Percentiles rank a stretch among this genome's conserved stretches.
Evolutionary conservation across 2,113 vertebrate genomes (phyloP).

Genomic region (Choloepus hoffmanni): DNA sequence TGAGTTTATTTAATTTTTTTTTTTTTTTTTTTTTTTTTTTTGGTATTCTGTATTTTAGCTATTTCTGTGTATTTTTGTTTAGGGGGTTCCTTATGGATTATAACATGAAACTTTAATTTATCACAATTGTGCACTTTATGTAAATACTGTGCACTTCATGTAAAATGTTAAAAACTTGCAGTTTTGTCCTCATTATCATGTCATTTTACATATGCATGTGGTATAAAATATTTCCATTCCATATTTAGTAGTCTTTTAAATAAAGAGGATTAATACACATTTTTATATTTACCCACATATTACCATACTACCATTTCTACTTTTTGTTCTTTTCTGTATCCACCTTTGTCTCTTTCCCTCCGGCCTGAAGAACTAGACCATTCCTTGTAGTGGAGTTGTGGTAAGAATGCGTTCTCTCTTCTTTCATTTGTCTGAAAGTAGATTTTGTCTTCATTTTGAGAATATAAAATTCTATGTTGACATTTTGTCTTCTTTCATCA

Average conservation of each 20-base stretch:
- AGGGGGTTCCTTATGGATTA: background rate
- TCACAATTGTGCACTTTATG: background rate
- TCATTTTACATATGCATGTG: background rate
- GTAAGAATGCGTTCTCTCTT: background rate
- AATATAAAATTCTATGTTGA: background rate
- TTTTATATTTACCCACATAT: background rate
- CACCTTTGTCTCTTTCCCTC: background rate
- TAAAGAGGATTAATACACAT: background rate
- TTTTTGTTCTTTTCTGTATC: background rate
- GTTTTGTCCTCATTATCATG: background rate
- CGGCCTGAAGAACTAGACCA: background rate
- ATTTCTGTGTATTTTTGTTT: background rate
- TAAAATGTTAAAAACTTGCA: background rate
- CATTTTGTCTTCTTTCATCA: background rate
- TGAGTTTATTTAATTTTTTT: no score
- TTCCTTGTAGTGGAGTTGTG: background rate
- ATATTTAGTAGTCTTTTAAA: background rate
- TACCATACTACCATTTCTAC: background rate
- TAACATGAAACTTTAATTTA: background rate
- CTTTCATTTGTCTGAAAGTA: background rate
- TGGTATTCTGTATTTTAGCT: background rate
- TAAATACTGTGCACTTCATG: background rate
- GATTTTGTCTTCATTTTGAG: background rate
- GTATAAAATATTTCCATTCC: background rate
- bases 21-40: background rate